These are phyloP conservation scores for Emys orbicularis DNA, from an alignment of 2,797 vertebrate species.

Conservation along the genomic window DNA sequence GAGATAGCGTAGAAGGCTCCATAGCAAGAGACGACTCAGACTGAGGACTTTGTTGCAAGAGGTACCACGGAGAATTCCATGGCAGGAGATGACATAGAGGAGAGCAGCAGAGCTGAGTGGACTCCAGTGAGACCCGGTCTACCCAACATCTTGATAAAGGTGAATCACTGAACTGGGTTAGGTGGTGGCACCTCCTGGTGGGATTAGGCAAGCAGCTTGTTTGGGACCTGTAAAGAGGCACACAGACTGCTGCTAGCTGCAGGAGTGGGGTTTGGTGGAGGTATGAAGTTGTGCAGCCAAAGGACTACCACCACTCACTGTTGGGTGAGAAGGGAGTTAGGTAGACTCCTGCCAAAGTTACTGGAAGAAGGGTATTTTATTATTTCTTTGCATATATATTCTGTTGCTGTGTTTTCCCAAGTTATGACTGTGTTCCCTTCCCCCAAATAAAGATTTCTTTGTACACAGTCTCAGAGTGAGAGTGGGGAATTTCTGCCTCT, in stretches of 20 bases:
- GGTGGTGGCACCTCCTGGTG: neutral
- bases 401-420: neutral
- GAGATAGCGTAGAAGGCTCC: too few species aligned
- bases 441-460: slow-evolving; percentile 41
- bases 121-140: neutral
- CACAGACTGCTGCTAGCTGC: slow-evolving; percentile 11
- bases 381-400: slow-evolving; percentile 42
- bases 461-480: neutral
- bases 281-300: neutral
- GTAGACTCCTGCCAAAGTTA: slow-evolving; percentile 31
- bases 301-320: neutral
- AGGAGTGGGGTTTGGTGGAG: neutral
- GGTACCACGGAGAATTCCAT: neutral
- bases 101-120: fast-evolving
- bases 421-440: slow-evolving; percentile 10
- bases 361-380: neutral
- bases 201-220: neutral
- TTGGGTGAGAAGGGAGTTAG: slow-evolving; percentile 36
- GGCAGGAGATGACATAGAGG: neutral
- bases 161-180: neutral
- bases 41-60: neutral
- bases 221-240: slow-evolving; percentile 9
- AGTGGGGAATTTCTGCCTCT: neutral
- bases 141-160: neutral
- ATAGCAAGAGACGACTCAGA: neutral